These are phyloP conservation scores for Mimumesa dahlbomi DNA, from an alignment of 2,888 invertebrate genomes.

Conservation along the genomic window DNA sequence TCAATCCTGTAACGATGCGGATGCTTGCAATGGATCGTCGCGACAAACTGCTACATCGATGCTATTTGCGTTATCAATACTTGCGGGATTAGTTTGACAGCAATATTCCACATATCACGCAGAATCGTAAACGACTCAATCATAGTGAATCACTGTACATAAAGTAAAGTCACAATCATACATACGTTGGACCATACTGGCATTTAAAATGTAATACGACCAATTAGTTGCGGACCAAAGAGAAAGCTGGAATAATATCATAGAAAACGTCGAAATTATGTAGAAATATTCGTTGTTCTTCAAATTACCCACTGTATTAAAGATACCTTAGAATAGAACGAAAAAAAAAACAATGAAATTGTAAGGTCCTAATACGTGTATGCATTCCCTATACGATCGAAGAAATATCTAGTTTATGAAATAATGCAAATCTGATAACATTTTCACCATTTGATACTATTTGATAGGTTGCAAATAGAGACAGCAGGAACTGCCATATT, in stretches of 20 bases:
- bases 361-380: background rate
- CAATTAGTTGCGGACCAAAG: conserved; percentile 51
- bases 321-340: background rate
- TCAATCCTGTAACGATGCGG: conserved; percentile 96
- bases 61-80: conserved; percentile 53
- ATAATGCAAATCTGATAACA: conserved; percentile 4
- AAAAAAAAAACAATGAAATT: background rate
- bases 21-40: conserved; percentile 88
- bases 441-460: conserved; percentile 44
- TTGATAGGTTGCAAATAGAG: conserved; percentile 37
- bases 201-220: conserved; percentile 38
- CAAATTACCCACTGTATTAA: conserved; percentile 12
- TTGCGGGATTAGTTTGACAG: conserved; percentile 45
- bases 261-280: background rate
- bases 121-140: conserved; percentile 7
- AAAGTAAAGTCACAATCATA: conserved; percentile 12
- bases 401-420: background rate
- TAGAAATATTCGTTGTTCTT: conserved; percentile 23
- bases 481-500: conserved; percentile 57
- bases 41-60: conserved; percentile 42
- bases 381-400: background rate
- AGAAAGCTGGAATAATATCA: conserved; percentile 13
- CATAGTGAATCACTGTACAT: conserved; percentile 34
- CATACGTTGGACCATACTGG: conserved; percentile 33
- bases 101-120: conserved; percentile 4